Percentiles rank a stretch among this genome's conserved stretches.
Evolutionary conservation across 2,113 vertebrate genomes (phyloP).

Genomic region (Cyrtonyx montezumae): DNA sequence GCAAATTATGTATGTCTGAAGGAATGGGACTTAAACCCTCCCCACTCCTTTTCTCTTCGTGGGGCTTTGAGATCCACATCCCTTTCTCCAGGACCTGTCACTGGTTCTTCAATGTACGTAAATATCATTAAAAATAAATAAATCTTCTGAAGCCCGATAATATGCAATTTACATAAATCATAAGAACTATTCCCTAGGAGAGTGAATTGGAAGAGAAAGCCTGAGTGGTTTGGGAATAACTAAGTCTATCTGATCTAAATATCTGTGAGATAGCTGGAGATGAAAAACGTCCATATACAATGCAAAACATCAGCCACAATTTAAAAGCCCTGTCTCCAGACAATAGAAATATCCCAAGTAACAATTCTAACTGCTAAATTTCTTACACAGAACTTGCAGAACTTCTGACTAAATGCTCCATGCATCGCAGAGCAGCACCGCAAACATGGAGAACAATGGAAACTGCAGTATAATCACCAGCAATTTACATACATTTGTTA

Average conservation of each 20-base stretch:
- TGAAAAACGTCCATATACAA: not conserved
- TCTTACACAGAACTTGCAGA: not conserved
- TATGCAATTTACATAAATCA: not conserved
- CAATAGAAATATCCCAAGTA: constrained; percentile 24
- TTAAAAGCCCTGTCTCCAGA: constrained; percentile 26
- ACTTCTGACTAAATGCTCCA: not conserved
- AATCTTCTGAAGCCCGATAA: not conserved
- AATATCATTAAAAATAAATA: not conserved
- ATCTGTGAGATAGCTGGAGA: not conserved
- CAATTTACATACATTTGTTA: not conserved
- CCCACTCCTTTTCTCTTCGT: not conserved
- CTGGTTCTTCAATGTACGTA: not conserved
- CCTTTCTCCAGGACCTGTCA: not conserved
- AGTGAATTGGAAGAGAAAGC: not conserved
- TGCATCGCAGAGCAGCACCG: not conserved
- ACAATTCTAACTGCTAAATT: not conserved
- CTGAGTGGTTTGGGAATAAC: not conserved
- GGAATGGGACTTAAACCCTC: not conserved
- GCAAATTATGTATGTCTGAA: not conserved
- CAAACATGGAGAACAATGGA: not conserved
- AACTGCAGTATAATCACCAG: not conserved
- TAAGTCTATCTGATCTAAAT: not conserved
- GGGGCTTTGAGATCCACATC: not conserved
- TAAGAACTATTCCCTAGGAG: not conserved
- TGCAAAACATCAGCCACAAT: not conserved